Base-by-base conservation (phyloP, 1,140 invertebrate species). In the Brachionus plicatilis region DNA sequence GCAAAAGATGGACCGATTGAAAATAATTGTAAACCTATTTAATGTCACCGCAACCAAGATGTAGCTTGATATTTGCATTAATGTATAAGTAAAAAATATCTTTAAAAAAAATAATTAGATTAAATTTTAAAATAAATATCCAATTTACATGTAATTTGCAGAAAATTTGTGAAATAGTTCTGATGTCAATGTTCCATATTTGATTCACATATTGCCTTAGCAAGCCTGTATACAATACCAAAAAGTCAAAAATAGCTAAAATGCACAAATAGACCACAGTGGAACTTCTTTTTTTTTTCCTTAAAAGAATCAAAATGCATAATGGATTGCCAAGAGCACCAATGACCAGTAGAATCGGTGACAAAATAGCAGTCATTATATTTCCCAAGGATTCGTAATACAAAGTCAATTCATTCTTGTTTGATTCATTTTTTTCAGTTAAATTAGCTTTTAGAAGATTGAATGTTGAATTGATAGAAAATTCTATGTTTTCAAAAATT, bases 1-100 rank as follows among this genome's bases (percentile, higher is more conserved):
- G n/a, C 79, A 82, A 45, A 60, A 27, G 7, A 60, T 20, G 11
- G 53, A 45, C 11, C 79, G 79, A 82, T 65, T 82, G 27, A 82
- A 82, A 3, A 82, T 82, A 37, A 82, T 82, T 14, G 53, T 68
- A 47, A 82, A 82, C 20, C 79, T 53, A n/a, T 82, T 82, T 6
- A 65, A 14, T 43, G 79, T 82, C n/a, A 82, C 37, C 12, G 79
- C 50, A 20, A 82, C 79, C 27, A 82, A 11, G 3, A 82, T 82
- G 45, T 65, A 82, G 24, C 79, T 82, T 68, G 79, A 82, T 68
- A 68, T 82, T 68, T 82, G 79, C 79, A 82, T 82, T 14, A 82
- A 65, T 20, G 79, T 82, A 68, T 82, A 82, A 1, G 79, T 82
- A 27, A 82, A 45, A 65, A 82, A 82, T 12, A 82, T 50, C 72